Evolutionary conservation across 1,140 invertebrate species (phyloP), one percentile per base, ranked within the genome.

Genomic region (Nebria ingens): DNA sequence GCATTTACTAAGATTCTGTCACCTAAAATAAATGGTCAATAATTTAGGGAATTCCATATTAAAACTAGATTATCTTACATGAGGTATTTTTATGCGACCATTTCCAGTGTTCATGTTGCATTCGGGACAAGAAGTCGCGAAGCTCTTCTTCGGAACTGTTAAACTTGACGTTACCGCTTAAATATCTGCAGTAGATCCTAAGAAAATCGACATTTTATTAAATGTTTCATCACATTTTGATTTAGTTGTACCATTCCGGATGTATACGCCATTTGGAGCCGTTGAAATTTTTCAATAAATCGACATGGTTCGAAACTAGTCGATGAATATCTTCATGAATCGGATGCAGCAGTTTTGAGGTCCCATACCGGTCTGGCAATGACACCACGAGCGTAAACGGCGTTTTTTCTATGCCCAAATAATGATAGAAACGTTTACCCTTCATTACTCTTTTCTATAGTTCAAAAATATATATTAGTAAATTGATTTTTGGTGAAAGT

Each of bases 231-330:
- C n/a, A n/a, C n/a, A n/a, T n/a, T n/a, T n/a, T n/a, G n/a, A n/a
- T n/a, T n/a, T n/a, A n/a, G n/a, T n/a, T n/a, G 19, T 56, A 38
- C 91, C 91, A 95, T 63, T 93, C 83, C 45, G 91, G 91, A 77
- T 96, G 91, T 29, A 96, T 82, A 68, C 82, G 87, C 91, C 91
- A 95, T 64, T 89, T 84, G 55, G 76, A 76, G 61, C 81, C 82
- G 61, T 75, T 73, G 68, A 89, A 88, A 69, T 81, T 83, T 66
- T 83, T 73, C 70, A 79, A 70, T 61, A 83, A 72, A 63, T 75
- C 79, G 72, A 74, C 81, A 69, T 76, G 81, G 77, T 67, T 77
- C 56, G 63, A 73, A 68, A 71, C 73, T 66, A 69, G 79, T 68
- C 77, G 77, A 66, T 83, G 82, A 52, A 84, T 82, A 61, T 85